Conservation (phyloP, 2,797 vertebrate species). For the Neostethus bicornis region DNA sequence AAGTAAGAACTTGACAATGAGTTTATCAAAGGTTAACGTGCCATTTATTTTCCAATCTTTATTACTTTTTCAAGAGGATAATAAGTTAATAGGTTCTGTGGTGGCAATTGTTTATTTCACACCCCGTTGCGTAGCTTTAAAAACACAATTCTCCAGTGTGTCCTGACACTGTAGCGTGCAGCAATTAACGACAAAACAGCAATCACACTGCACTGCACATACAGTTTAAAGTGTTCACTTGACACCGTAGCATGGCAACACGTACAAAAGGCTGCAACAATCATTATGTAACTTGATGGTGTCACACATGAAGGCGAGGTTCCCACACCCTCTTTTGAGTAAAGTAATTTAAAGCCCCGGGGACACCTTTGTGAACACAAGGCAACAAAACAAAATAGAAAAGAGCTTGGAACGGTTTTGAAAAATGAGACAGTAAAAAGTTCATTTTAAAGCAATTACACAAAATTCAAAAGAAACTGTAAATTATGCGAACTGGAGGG, state of each 20-base stretch:
- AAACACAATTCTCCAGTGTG: background rate
- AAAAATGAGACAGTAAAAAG: background rate
- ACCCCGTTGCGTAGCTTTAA: background rate
- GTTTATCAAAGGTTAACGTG: too few species aligned
- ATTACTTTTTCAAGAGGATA: too few species aligned
- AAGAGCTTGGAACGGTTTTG: background rate
- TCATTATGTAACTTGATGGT: slow-evolving; percentile 18
- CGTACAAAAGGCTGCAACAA: slow-evolving; percentile 16
- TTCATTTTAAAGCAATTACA: too few species aligned
- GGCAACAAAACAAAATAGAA: too few species aligned
- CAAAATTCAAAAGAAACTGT: too few species aligned
- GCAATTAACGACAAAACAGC: background rate
- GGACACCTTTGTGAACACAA: background rate
- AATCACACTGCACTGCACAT: slow-evolving; percentile 1
- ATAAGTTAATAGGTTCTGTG: too few species aligned
- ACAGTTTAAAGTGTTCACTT: background rate
- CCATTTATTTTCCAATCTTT: background rate
- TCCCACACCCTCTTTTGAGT: background rate
- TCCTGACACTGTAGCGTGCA: slow-evolving; percentile 3
- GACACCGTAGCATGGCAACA: slow-evolving; percentile 15
- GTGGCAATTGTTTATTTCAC: too few species aligned
- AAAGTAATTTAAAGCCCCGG: background rate
- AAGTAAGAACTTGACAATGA: too few species aligned
- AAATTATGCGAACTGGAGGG: too few species aligned
- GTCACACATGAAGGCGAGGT: background rate